Evolutionary conservation across 2,797 vertebrate genomes (phyloP), one percentile per base, ranked within the genome.

Genomic region (Bradypodion pumilum): DNA sequence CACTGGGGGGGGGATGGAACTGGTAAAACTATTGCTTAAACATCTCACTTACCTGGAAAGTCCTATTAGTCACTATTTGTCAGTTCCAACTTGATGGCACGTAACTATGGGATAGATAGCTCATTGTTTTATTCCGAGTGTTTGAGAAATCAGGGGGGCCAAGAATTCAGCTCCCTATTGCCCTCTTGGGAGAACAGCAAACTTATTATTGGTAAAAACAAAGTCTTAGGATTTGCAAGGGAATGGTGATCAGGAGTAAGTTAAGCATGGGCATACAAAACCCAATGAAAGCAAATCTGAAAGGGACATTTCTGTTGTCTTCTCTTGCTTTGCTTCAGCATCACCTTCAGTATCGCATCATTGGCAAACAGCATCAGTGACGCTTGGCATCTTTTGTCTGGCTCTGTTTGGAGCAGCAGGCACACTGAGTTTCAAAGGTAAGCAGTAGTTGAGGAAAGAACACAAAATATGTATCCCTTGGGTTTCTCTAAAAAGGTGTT

Each of bases 331-430:
- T 90, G 32, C 82, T 76, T 66, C 66, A 3, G 56, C 60, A 70
- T 80, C 81, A 59, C 21, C 32, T 1, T 10, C 62, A 60, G 85
- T 63, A 2, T 92, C 87, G 60, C 76, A 46, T 1, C 82, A 80
- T 13, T 94, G 94, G 89, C 77, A 66, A 40, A 85, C 80, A 46
- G 73, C 42, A 7, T 70, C 90, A 52, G 27, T 84, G 74, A 65
- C 1, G 0, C 81, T 94, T 12, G 91, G 82, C 15, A 40, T 91
- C 78, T 46, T 94, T 52, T 93, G 91, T 80, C 37, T 93, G 56
- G 91, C 75, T 72, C 91, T 90, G 37, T 42, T 92, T 80, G 88
- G 85, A 74, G 78, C 82, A 7, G 32, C 85, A 25, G 62, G 85
- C 29, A 27, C 89, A 21, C 72, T 93, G 82, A 32, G 65, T 56